Percentiles rank a stretch among this genome's conserved stretches.
phyloP scores from a whole-genome alignment of 2,888 invertebrate species.

The Trilocha varians region DNA sequence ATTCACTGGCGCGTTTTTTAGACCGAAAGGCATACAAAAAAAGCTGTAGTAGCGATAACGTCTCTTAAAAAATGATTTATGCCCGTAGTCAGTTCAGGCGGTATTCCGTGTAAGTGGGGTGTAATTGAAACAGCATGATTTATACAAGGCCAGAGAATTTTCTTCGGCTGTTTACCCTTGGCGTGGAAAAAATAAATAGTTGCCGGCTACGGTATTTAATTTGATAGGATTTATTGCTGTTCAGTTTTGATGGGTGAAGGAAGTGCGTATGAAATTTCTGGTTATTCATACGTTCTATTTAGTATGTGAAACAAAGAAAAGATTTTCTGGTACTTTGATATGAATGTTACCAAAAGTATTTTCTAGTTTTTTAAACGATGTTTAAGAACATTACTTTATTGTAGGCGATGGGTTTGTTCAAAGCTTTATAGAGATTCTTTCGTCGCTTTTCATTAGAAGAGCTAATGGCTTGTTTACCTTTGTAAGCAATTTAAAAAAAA shows the following conservation, averaged over 20 bases:
- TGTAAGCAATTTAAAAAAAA: no score
- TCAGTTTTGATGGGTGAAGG: neutral
- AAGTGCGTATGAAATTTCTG: no score
- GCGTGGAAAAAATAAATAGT: conserved; percentile 8
- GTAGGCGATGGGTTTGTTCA: no score
- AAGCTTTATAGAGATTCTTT: no score
- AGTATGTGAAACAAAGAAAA: neutral
- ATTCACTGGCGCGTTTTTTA: neutral
- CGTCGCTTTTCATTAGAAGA: no score
- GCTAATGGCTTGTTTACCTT: no score
- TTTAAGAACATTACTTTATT: no score
- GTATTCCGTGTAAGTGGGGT: conserved; percentile 29
- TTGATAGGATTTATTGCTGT: neutral
- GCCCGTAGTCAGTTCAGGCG: conserved; percentile 7
- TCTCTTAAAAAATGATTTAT: conserved; percentile 20
- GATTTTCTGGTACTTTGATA: no score
- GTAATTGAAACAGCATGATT: conserved; percentile 59
- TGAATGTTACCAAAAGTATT: no score
- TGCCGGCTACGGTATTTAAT: neutral
- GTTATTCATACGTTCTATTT: neutral
- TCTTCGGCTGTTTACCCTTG: conserved; percentile 2
- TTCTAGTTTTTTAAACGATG: no score
- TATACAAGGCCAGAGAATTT: conserved; percentile 24
- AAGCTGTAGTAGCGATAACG: neutral
- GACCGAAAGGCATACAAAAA: neutral